phyloP scores from a whole-genome alignment of 1,140 invertebrate species.

The Pseudomyrmex sp. region DNA sequence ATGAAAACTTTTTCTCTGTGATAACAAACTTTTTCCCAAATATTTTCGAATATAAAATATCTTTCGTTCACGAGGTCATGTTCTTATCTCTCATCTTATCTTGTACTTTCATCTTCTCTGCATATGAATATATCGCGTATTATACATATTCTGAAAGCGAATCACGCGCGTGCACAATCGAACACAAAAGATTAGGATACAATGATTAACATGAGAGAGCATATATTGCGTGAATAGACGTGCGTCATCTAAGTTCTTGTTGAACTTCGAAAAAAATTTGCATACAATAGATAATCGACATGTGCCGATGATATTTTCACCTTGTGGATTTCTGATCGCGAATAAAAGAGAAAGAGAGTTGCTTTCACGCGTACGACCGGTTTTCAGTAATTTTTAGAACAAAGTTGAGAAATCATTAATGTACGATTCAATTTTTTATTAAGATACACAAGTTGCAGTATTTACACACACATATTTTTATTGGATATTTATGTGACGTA shows the following conservation, averaged over 20 bases:
- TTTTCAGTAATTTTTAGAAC: slow-evolving; percentile 14
- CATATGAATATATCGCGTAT: slow-evolving; percentile 5
- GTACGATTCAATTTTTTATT: slow-evolving; percentile 33
- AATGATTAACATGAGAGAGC: not conserved
- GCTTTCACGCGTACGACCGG: slow-evolving; percentile 48
- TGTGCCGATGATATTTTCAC: slow-evolving; percentile 18
- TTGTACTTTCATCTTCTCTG: not conserved
- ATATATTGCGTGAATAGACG: not conserved
- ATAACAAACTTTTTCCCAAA: too few species aligned
- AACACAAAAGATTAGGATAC: slow-evolving; percentile 20
- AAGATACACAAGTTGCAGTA: not conserved
- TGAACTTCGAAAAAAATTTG: slow-evolving; percentile 4
- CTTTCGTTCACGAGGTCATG: not conserved
- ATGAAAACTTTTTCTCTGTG: too few species aligned
- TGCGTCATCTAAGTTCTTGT: slow-evolving; percentile 13
- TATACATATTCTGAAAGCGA: not conserved
- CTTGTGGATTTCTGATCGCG: not conserved
- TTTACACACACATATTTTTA: too few species aligned
- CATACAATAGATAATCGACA: slow-evolving; percentile 50
- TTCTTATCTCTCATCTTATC: not conserved
- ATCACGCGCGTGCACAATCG: not conserved
- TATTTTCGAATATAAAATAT: too few species aligned
- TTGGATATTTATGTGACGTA: too few species aligned
- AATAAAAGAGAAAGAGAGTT: not conserved
- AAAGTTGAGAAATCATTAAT: slow-evolving; percentile 24